Evolutionary conservation across 2,888 invertebrate genomes (phyloP).

Genomic region (Cyaniris semiargus): DNA sequence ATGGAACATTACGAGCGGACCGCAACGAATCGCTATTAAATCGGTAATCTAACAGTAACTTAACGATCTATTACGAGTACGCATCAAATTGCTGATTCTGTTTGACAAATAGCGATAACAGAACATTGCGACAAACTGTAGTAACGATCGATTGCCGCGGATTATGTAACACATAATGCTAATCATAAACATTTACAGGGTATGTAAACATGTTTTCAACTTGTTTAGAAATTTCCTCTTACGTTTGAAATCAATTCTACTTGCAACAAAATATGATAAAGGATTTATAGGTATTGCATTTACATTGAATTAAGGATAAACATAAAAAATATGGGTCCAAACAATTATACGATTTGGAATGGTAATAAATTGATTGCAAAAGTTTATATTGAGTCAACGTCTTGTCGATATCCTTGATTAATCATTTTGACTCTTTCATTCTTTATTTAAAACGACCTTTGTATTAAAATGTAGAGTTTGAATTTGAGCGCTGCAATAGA

Average conservation of each 20-base stretch:
- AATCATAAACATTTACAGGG: slow-evolving; percentile 10
- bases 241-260: background rate
- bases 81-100: slow-evolving; percentile 19
- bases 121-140: slow-evolving; percentile 23
- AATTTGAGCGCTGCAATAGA: background rate
- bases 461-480: background rate
- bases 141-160: background rate
- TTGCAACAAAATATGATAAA: background rate
- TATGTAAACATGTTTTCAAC: background rate
- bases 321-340: background rate
- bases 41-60: slow-evolving; percentile 17
- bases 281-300: background rate
- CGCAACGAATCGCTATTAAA: slow-evolving; percentile 9
- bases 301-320: background rate
- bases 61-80: slow-evolving; percentile 17
- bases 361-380: background rate
- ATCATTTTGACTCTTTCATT: background rate
- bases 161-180: background rate
- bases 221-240: background rate
- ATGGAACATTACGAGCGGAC: slow-evolving; percentile 10
- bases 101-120: slow-evolving; percentile 24
- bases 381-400: background rate
- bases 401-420: background rate
- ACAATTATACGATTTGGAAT: background rate
- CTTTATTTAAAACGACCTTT: background rate